Evolutionary conservation across 2,113 vertebrate genomes (phyloP), one percentile per base, ranked within the genome.

Genomic region (Pseudolaguvia tuberculata): DNA sequence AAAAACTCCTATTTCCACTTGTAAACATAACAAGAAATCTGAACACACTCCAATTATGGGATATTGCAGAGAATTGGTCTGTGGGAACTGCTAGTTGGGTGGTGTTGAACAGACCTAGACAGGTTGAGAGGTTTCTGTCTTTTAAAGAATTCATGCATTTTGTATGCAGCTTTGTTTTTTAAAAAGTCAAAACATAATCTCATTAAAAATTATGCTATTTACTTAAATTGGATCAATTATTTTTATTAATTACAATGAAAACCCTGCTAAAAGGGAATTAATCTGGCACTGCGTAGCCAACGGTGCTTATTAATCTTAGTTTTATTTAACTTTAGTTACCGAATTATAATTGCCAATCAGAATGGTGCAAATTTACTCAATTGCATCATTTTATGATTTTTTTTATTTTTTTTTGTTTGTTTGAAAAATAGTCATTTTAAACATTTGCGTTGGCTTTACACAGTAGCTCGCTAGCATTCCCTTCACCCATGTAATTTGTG

Each of bases 71-170:
- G 70, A 15, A 31, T 47, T 58, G 23, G 71, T 82, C 87, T 84
- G 73, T 75, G 70, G 85, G 87, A 84, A 83, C 61, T 83, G 83
- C 81, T 86, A 75, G 81, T 88, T 89, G 76, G 87, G 87, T 84
- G 78, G 70, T 79, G 15, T 68, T 3, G n/a, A n/a, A 1, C 70
- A 80, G 70, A 65, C 83, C 77, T 86, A 45, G 45, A 83, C 84
- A 15, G 89, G 88, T 88, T 59, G 87, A 79, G 85, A 69, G 86
- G 72, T 86, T 87, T 11, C 2, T 57, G 59, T 70, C 23, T 85
- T 73, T 89, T 88, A 87, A 91, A 92, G 89, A 90, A 90, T 91
- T 90, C 89, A 89, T 82, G 79, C 78, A 78, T 80, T 69, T 80
- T 82, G 80, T 58, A 17, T 12, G 70, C 69, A 81, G 72, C 21